Conservation (phyloP, 1,140 invertebrate genomes). For the Apis laboriosa region DNA sequence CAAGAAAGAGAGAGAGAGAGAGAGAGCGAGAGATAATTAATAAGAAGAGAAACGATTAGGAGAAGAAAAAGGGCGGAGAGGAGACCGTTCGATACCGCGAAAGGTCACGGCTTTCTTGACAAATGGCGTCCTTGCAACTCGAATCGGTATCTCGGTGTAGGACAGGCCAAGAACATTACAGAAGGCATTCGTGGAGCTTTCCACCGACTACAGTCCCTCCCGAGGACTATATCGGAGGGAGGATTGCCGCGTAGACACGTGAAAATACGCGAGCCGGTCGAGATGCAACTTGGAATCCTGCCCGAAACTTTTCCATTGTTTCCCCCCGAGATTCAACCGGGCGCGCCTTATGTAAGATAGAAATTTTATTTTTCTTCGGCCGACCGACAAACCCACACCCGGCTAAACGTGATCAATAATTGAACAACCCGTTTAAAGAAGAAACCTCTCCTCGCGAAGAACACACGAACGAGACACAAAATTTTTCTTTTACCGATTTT, state of each 20-base stretch:
- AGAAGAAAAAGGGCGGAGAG: neutral
- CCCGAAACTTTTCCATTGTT: conserved; percentile 5
- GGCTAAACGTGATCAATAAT: conserved; percentile 27
- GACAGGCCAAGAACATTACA: conserved; percentile 17
- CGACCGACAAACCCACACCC: neutral
- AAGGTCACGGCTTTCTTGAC: conserved; percentile 53
- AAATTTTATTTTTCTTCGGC: conserved; percentile 13
- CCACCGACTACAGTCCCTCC: neutral
- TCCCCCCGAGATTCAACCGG: neutral
- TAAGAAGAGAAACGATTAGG: no score
- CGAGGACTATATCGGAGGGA: neutral
- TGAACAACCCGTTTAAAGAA: neutral
- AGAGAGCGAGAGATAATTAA: neutral
- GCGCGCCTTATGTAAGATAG: conserved; percentile 21
- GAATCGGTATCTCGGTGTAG: conserved; percentile 1
- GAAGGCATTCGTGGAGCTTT: conserved; percentile 15
- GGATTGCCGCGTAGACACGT: neutral
- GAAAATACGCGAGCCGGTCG: conserved; percentile 20
- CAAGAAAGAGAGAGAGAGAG: no score
- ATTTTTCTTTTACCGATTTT: no score
- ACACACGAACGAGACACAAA: no score
- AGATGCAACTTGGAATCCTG: conserved; percentile 20
- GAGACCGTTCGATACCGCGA: conserved; percentile 20
- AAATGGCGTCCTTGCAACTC: conserved; percentile 39
- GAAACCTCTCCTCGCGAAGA: neutral